Base-by-base conservation (phyloP, 2,888 invertebrate genomes). In the Heliconius aoede region DNA sequence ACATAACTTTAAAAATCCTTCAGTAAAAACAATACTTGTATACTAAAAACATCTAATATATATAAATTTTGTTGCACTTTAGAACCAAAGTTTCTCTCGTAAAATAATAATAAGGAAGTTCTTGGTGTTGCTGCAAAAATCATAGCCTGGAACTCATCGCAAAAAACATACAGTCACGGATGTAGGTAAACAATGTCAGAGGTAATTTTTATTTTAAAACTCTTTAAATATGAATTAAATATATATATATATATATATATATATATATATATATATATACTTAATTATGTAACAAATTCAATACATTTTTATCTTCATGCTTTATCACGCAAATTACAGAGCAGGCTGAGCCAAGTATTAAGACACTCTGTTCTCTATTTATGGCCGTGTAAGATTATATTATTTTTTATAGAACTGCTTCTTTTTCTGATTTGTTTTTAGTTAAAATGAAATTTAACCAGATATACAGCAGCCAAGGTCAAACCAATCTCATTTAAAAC, bases 111-210 rank as follows among this genome's bases (percentile, higher is more conserved):
- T 58, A 74, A 67, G 67, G 73, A 74, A 74, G 67, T 9, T 65
- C 40, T 58, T 58, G 58, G 58, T 67, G 55, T 74, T 67, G 46
- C 28, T 68, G 30, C 51, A 68, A 62, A n/a, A 51, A 64, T 62
- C 32, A 68, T 73, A 68, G 60, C 73, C 28, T 46, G 68, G 62
- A 73, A 68, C 55, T 46, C 28, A 62, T 76, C 51, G 51, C 73
- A 74, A 77, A 73, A 73, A 73, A 40, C 55, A 51, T 21, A 4
- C 64, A 55, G 62, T 74, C 77, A 72, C 77, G 74, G 77, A 62
- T 74, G 55, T 72, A 61, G 51, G 61, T 74, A 73, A 62, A 68
- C 55, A 30, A 73, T 68, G 40, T 36, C 65, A 65, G 7, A 15
- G n/a, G n/a, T 55, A 15, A n/a, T 28, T n/a, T 68, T 51, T 68